Evolutionary conservation across 2,113 vertebrate species (phyloP).

Genomic region (Merops nubicus): DNA sequence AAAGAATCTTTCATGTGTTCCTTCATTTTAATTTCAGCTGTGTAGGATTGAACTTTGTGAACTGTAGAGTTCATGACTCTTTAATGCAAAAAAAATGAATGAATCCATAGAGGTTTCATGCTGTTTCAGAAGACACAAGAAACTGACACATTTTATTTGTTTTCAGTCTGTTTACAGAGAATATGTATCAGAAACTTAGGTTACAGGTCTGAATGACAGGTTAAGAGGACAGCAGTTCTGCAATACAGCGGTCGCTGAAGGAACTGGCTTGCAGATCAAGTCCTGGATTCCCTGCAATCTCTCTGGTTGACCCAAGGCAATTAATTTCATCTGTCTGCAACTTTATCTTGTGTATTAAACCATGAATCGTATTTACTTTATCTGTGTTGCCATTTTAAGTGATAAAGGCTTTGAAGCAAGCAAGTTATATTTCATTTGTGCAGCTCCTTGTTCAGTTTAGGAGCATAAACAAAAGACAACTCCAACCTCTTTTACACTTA

Average conservation of each 20-base stretch:
- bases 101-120: not conserved
- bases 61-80: not conserved
- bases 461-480: not conserved
- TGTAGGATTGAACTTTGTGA: not conserved
- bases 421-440: not conserved
- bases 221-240: not conserved
- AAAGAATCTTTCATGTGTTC: not conserved
- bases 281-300: not conserved
- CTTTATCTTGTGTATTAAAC: not conserved
- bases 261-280: not conserved
- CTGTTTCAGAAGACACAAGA: not conserved
- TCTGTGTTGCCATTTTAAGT: not conserved
- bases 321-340: not conserved
- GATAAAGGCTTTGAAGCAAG: not conserved
- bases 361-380: not conserved
- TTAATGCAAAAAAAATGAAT: not conserved
- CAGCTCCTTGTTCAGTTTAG: not conserved
- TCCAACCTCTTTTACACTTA: not conserved
- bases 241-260: not conserved
- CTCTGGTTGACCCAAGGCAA: not conserved
- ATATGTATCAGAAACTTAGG: not conserved
- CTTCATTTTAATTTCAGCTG: not conserved
- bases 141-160: not conserved
- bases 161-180: not conserved
- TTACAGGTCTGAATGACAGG: not conserved